Evolutionary conservation across 2,888 invertebrate genomes (phyloP).

Genomic region (Molorchus minor): DNA sequence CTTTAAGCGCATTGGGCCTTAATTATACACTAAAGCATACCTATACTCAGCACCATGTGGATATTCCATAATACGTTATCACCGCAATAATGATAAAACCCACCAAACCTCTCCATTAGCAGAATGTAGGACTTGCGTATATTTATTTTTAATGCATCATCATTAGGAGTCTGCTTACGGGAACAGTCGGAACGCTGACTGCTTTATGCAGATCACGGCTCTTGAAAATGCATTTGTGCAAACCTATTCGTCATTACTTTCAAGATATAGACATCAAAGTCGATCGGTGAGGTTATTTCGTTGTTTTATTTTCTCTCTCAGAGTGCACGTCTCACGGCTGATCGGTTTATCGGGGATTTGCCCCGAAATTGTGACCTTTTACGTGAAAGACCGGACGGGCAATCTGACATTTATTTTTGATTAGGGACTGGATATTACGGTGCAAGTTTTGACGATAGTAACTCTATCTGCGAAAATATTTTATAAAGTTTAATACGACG

Average conservation of each 20-base stretch:
- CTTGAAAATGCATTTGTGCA: slow-evolving; percentile 41
- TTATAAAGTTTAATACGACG: too few species aligned
- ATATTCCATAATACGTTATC: slow-evolving; percentile 6
- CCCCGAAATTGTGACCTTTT: slow-evolving; percentile 13
- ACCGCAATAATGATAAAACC: slow-evolving; percentile 9
- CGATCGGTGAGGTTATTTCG: slow-evolving; percentile 27
- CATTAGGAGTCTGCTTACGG: slow-evolving; percentile 29
- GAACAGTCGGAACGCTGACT: slow-evolving; percentile 22
- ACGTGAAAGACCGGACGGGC: slow-evolving; percentile 2
- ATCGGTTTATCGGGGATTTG: slow-evolving; percentile 18
- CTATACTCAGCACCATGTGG: not conserved
- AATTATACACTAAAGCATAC: slow-evolving; percentile 5
- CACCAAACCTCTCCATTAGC: not conserved
- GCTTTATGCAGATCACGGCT: slow-evolving; percentile 32
- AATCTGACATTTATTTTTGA: slow-evolving; percentile 12
- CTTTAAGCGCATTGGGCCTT: too few species aligned
- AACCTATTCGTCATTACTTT: slow-evolving; percentile 45
- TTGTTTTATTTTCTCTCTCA: slow-evolving; percentile 13
- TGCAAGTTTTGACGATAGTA: too few species aligned
- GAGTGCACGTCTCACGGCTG: slow-evolving; percentile 13
- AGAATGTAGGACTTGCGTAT: not conserved
- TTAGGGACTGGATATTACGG: too few species aligned
- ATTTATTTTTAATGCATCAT: slow-evolving; percentile 41
- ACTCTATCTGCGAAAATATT: too few species aligned
- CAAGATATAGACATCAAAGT: slow-evolving; percentile 43